Base-by-base conservation (phyloP, 2,113 vertebrate genomes). In the Onychostruthus taczanowskii region DNA sequence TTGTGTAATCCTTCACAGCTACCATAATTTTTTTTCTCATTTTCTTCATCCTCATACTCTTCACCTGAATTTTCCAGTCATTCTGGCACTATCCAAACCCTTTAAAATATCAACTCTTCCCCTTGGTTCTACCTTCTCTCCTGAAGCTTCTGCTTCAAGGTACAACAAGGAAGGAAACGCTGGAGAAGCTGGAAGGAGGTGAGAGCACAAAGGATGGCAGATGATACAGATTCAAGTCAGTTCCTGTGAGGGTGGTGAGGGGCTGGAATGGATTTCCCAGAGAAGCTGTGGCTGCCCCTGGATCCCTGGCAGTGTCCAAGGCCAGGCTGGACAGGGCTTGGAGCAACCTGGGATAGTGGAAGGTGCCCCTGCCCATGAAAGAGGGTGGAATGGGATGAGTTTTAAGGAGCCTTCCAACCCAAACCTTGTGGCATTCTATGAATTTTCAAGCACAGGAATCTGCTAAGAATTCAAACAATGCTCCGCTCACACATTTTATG, bases 261-360 rank as follows among this genome's bases (percentile, higher is more conserved):
- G 37, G 23, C 19, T 62, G 56, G n/a, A 43, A 61, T 19, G 20
- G 11, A 70, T 15, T 50, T 61, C 8, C 33, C 69, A 61, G 23
- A 61, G 33, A 9, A 59, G 53, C 46, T 82, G 53, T 7, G 69
- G 33, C 23, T 75, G 19, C 9, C 24, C 6, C n/a, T 49, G 59
- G 24, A 80, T 80, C 50, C 59, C 37, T 81, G 68, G 31, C 7
- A 74, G 28, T 39, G 37, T 12, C 61, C 61, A 52, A 52, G 61
- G 19, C 15, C 68, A 33, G 23, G 61, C 0, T 37, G 33, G 43
- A 64, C 0, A 0, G 6, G 6, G 35, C 14, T 35, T 64, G 75
- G 44, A 74, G 12, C 37, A 50, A 0, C 13, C 37, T 67, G 77
- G 59, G 23, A 4, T 1, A 7, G 2, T 11, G 22, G 10, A 16